phyloP scores from a whole-genome alignment of 1,140 invertebrate species.

The Dreissena rostriformis region DNA sequence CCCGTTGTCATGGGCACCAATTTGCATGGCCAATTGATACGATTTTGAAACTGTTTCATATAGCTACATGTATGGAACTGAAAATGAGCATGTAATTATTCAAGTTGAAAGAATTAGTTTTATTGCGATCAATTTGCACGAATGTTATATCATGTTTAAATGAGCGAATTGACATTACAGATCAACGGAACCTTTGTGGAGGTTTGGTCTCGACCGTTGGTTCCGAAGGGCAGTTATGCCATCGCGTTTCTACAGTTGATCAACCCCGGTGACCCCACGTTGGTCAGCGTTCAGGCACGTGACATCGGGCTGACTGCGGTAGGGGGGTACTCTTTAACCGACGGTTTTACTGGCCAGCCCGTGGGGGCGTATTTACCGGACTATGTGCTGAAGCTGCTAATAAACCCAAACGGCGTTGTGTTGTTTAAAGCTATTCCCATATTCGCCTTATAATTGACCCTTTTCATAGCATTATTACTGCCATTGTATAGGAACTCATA shows the following conservation, averaged over 20 bases:
- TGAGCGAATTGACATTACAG: no score
- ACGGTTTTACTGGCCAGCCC: slow-evolving; percentile 64
- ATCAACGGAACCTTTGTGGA: slow-evolving; percentile 43
- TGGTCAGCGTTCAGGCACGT: slow-evolving; percentile 82
- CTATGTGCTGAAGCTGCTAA: background rate
- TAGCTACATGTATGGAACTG: no score
- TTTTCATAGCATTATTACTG: no score
- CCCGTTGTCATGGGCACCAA: no score
- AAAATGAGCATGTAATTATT: no score
- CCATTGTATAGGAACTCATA: no score
- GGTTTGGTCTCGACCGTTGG: slow-evolving; percentile 68
- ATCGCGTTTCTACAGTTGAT: slow-evolving; percentile 66
- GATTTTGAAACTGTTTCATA: no score
- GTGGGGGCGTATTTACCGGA: slow-evolving; percentile 81
- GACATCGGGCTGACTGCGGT: slow-evolving; percentile 90
- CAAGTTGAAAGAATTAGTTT: no score
- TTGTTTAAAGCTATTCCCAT: slow-evolving; percentile 20
- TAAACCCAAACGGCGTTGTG: slow-evolving; percentile 47
- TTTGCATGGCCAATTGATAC: no score
- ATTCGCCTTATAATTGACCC: no score
- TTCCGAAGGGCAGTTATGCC: slow-evolving; percentile 63
- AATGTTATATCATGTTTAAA: no score
- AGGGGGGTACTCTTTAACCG: slow-evolving; percentile 91
- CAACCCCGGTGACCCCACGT: slow-evolving; percentile 43
- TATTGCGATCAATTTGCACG: no score